Base-by-base conservation (phyloP, 2,888 invertebrate genomes). In the Sympetrum striolatum region DNA sequence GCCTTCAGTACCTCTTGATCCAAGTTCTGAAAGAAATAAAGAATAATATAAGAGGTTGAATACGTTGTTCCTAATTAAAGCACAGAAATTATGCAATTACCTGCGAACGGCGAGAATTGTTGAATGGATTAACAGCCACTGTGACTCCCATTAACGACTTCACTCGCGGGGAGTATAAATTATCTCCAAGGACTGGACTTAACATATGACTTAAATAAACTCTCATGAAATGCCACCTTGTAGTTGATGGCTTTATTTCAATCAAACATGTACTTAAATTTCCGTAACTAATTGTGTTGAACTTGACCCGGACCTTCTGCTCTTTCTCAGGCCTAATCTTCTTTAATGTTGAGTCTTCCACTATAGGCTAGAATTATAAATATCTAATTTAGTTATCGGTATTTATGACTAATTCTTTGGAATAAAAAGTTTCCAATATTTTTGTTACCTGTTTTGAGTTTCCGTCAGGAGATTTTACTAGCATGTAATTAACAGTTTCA, bases 131-230 rank as follows among this genome's bases (percentile, higher is more conserved):
- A 1, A 93, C 92, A 37, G 92, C 92, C 22, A 93, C 53, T 91
- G 93, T 93, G 39, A 93, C 92, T 6, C 93, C 93, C 91, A 93
- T 92, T 0, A 94, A 90, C 79, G 93, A 92, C 35, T 93, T 93
- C 14, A 94, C 93, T 48, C 93, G 92, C 8, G 93, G 92, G 1
- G 93, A 93, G 90, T 93, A 93, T 44, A 93, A 91, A 90, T 93
- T 93, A 91, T 94, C 94, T 0, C 94, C 94, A 37, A 94, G 92
- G 90, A 94, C 91, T 25, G 94, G 94, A 90, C 93, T 92, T 8
- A 94, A 91, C 81, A 92, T 91, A 8, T 93, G 93, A 0, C 94
- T 92, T 86, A 94, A 93, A 81, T 93, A 94, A 37, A 94, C 91
- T 58, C 94, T 92, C 5, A 94, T 48, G 1, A 93, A 93, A 90